Percentiles rank a stretch among this genome's conserved stretches.
phyloP scores from a whole-genome alignment of 2,888 invertebrate genomes.

The Mimachlamys varia region DNA sequence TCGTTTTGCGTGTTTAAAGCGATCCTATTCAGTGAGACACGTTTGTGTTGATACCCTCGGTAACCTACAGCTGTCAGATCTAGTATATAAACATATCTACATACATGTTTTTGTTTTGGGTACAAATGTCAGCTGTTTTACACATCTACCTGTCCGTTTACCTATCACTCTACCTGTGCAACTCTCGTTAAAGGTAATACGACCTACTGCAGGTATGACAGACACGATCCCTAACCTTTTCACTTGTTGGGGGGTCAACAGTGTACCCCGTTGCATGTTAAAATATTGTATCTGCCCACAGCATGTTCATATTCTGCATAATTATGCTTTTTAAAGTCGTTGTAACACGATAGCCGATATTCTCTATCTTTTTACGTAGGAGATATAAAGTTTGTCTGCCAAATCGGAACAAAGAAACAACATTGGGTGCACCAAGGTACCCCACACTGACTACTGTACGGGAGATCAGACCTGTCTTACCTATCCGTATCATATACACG shows the following conservation, averaged over 20 bases:
- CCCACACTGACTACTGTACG: not conserved
- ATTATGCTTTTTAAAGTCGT: not conserved
- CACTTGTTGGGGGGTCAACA: not conserved
- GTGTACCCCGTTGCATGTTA: not conserved
- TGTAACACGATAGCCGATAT: not conserved
- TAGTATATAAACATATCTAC: not conserved
- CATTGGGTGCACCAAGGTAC: not conserved
- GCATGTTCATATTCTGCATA: conserved; percentile 24
- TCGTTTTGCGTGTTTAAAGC: not conserved
- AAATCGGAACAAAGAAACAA: conserved; percentile 3
- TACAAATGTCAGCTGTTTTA: not conserved
- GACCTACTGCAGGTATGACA: conserved; percentile 22
- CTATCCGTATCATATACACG: not conserved
- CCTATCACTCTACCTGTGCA: conserved; percentile 36
- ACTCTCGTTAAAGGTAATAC: conserved; percentile 1
- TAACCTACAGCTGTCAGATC: not conserved
- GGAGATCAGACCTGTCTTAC: not conserved
- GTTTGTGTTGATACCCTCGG: not conserved
- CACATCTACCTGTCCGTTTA: conserved; percentile 41
- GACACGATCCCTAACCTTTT: not conserved
- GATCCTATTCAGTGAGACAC: not conserved
- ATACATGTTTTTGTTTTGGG: not conserved
- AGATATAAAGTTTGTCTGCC: not conserved
- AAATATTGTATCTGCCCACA: not conserved
- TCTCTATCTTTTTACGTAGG: not conserved